Evolutionary conservation across 2,113 vertebrate species (phyloP).

Genomic region (Sinocyclocheilus anophthalmus): DNA sequence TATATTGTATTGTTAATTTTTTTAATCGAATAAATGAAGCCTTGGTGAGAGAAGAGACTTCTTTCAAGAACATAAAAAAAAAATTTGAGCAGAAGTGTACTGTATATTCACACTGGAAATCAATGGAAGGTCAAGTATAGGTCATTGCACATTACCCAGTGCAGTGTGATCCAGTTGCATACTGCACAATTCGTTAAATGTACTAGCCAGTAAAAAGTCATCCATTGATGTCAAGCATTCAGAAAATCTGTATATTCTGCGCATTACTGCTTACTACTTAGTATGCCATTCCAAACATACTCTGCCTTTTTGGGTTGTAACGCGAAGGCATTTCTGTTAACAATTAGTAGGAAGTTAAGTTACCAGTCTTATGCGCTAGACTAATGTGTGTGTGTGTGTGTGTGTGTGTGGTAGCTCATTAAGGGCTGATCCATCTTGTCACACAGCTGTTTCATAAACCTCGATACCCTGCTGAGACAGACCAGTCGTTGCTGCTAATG

Average conservation of each 20-base stretch:
- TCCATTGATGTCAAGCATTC: background rate
- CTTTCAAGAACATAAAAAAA: too few species aligned
- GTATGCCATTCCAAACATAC: background rate
- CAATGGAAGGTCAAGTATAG: background rate
- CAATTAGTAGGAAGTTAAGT: background rate
- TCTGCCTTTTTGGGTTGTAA: background rate
- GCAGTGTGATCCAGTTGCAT: background rate
- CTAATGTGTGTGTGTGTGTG: background rate
- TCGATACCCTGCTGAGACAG: conserved; percentile 38
- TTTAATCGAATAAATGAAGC: background rate
- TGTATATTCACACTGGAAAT: background rate
- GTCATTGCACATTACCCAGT: background rate
- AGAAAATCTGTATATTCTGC: background rate
- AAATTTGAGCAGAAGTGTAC: background rate
- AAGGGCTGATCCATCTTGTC: conserved; percentile 16
- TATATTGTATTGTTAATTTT: background rate
- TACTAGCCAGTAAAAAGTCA: background rate
- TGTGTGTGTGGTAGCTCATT: conserved; percentile 11
- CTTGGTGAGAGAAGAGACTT: too few species aligned
- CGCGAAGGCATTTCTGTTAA: background rate
- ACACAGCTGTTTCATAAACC: conserved; percentile 42
- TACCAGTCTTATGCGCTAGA: background rate
- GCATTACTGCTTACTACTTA: background rate
- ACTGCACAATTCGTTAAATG: background rate
- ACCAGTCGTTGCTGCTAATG: conserved; percentile 11